Base-by-base conservation (phyloP, 2,113 vertebrate species). In the Phalacrocorax aristotelis region DNA sequence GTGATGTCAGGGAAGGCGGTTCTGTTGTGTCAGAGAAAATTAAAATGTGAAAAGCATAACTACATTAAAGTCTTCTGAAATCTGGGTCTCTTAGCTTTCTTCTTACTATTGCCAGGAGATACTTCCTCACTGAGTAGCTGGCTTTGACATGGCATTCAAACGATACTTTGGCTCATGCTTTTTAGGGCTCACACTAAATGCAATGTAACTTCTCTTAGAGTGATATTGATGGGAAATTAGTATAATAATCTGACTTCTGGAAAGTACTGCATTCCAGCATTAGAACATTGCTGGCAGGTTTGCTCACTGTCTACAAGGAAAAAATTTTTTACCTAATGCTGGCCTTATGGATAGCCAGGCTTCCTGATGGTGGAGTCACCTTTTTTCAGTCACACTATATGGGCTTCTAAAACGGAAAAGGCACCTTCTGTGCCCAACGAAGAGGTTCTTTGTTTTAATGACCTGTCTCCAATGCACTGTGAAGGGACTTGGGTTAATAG, bases 11-110 rank as follows among this genome's bases (percentile, higher is more conserved):
- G 44, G 52, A 93, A 78, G 22, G 46, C 44, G 60, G 57, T 62
- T 93, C 64, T 77, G 85, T 90, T 89, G 20, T 95, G 62, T 92
- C 90, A 90, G 60, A 69, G 93, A 76, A 95, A 60, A 96, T 96
- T 86, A 82, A 96, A 93, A 92, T 74, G 71, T 74, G 57, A 87
- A 83, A 95, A 88, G 21, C 83, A 62, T 49, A 54, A 61, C 69
- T 75, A 57, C 79, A 20, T 54, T 62, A 25, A 95, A 87, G 61
- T 80, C 16, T 78, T 92, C 66, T 69, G 82, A 94, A 97, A 71
- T 44, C 70, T 75, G 9, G 11, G 22, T 64, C 32, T 83, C 58
- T 95, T 42, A 84, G 58, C 68, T 87, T 48, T 77, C 75, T 79
- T 70, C 75, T 64, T 90, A 65, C 32, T 75, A 49, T 78, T 91